Evolutionary conservation across 2,797 vertebrate genomes (phyloP), one percentile per base, ranked within the genome.

Genomic region (Falco concolor): DNA sequence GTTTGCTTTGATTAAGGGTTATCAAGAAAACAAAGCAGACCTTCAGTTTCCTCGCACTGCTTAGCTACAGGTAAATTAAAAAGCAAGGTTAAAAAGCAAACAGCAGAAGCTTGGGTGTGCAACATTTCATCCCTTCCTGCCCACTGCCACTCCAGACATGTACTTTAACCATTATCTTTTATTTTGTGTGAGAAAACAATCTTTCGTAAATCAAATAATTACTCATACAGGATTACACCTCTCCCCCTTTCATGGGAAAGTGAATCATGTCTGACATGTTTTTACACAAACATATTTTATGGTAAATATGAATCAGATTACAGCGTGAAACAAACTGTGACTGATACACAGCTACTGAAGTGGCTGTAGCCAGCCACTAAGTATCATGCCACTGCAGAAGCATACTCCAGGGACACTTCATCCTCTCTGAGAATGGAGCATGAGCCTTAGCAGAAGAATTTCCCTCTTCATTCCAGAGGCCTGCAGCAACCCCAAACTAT

Each of bases 401-500:
- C 34, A 25, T 6, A 1, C 34, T 36, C 28, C 57, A 18, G 61
- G 57, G n/a, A 20, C 4, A 10, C 23, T 15, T 8, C 3, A 8
- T 1, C 34, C 18, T 40, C 40, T 34, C 44, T 28, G 25, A 70
- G 50, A 3, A 24, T 1, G 3, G 27, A 63, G 12, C 9, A 6
- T 0, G 6, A 76, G 15, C 19, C 30, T 24, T 2, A 9, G 9
- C 53, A 24, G 13, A 34, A 59, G 19, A 59, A 54, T 20, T 19
- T 22, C 13, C 17, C 42, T 19, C 38, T 38, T 18, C 14, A 1
- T 9, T 21, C 7, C 50, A 28, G 24, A 54, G 32, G 47, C 8
- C 44, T 11, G 49, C 10, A 36, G 34, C 34, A 57, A 2, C 3
- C 19, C 10, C 52, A 9, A 25, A 12, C 20, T 5, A 3, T 0